phyloP scores from a whole-genome alignment of 1,140 invertebrate genomes.

The Orius insidiosus region DNA sequence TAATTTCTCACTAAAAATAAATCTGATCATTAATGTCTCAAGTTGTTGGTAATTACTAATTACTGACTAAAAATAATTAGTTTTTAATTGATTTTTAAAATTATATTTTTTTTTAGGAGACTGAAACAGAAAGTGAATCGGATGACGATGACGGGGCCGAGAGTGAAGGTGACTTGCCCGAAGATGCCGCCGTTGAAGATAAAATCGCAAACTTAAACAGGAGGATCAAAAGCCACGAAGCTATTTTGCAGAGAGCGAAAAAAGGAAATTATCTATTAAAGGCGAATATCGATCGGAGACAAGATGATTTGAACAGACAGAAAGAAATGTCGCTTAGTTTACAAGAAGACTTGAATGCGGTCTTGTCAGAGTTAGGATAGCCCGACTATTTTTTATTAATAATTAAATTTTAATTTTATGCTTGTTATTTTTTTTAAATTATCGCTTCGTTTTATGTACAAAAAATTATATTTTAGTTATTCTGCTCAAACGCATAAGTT shows the following conservation, averaged over 20 bases:
- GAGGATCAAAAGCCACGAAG: slow-evolving; percentile 38
- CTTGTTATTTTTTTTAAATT: too few species aligned
- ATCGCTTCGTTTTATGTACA: too few species aligned
- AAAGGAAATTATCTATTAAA: slow-evolving; percentile 31
- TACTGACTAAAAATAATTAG: too few species aligned
- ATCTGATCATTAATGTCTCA: neutral
- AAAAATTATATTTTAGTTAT: too few species aligned
- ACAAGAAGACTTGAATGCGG: slow-evolving; percentile 66
- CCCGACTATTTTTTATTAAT: too few species aligned
- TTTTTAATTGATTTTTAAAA: neutral
- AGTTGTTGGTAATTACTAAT: neutral
- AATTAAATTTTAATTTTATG: too few species aligned
- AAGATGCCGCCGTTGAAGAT: slow-evolving; percentile 41
- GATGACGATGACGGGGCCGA: slow-evolving; percentile 25
- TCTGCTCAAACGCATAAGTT: too few species aligned
- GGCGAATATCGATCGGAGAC: slow-evolving; percentile 65
- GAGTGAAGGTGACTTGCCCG: slow-evolving; percentile 39
- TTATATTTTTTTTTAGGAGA: slow-evolving; percentile 24
- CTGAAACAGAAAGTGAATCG: slow-evolving; percentile 22
- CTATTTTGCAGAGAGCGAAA: slow-evolving; percentile 5
- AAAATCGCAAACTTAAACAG: slow-evolving; percentile 42
- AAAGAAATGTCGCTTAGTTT: slow-evolving; percentile 53
- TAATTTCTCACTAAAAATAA: neutral
- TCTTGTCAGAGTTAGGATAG: slow-evolving; percentile 49
- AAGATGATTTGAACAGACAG: slow-evolving; percentile 66